Conservation (phyloP, 2,797 vertebrate genomes). For the Anguilla anguilla region DNA sequence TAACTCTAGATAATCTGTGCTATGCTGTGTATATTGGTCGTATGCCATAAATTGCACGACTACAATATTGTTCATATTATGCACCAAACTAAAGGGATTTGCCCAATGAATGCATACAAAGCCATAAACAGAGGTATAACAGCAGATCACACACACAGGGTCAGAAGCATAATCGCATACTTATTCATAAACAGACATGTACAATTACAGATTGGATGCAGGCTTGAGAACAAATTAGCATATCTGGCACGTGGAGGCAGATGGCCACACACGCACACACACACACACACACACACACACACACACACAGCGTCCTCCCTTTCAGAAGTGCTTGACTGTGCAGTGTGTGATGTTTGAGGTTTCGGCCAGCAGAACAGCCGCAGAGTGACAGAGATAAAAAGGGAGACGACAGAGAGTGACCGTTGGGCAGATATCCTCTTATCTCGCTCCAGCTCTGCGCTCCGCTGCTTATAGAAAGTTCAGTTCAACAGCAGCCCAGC, state of each 20-base stretch:
- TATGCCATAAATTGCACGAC: not conserved
- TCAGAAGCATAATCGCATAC: slow-evolving; percentile 1
- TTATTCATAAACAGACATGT: not conserved
- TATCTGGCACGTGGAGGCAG: slow-evolving; percentile 4
- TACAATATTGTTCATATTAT: not conserved
- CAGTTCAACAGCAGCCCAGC: slow-evolving; percentile 39
- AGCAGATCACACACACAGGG: not conserved
- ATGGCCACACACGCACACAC: not conserved
- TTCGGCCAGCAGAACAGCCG: slow-evolving; percentile 38
- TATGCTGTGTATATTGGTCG: not conserved
- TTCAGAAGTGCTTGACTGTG: not conserved
- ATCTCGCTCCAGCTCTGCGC: slow-evolving; percentile 48
- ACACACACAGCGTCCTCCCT: slow-evolving; percentile 23
- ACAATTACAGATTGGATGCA: slow-evolving; percentile 3
- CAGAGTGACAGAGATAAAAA: slow-evolving; percentile 21
- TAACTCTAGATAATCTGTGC: not conserved
- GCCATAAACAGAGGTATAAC: not conserved
- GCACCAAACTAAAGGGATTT: not conserved
- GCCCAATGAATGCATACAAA: not conserved
- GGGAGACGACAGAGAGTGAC: slow-evolving; percentile 47
- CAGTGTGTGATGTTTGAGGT: slow-evolving; percentile 44
- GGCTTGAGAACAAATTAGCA: slow-evolving; percentile 4
- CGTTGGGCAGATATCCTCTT: slow-evolving; percentile 50
- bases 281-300: slow-evolving; percentile 29
- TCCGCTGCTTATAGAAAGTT: slow-evolving; percentile 47